A percentile compares a stretch with the other conserved stretches of the same genome.
Conservation (phyloP, 1,140 invertebrate genomes). For the Bathynomus jamesi region DNA sequence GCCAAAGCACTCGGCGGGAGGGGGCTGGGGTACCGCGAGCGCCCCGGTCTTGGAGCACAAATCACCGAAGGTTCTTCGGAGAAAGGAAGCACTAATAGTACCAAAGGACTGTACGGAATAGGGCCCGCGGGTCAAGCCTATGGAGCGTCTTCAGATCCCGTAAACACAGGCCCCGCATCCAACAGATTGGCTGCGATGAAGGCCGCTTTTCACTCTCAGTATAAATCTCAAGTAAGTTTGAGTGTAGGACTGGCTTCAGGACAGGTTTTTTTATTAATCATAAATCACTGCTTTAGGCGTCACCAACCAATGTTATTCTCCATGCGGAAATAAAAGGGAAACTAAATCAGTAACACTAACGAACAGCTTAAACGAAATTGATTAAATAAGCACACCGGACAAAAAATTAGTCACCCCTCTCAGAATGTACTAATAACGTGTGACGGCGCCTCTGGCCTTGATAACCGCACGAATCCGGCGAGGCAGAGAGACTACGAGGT, state of each 20-base stretch:
- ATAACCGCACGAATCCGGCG: too few species aligned
- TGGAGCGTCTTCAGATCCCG: constrained; percentile 27
- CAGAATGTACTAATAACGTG: too few species aligned
- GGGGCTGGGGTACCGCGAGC: constrained; percentile 75
- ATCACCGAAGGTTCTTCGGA: constrained; percentile 3
- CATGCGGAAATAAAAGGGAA: too few species aligned
- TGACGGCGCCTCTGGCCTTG: too few species aligned
- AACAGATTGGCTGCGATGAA: constrained; percentile 85
- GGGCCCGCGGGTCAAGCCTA: constrained; percentile 34
- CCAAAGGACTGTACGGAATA: not conserved
- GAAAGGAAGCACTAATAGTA: not conserved
- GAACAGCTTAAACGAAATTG: too few species aligned
- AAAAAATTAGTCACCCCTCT: too few species aligned
- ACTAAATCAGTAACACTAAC: too few species aligned
- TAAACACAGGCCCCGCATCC: constrained; percentile 61
- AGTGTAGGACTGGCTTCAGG: not conserved
- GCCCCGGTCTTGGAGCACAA: constrained; percentile 51
- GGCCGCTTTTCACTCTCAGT: constrained; percentile 82
- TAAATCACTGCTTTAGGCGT: too few species aligned
- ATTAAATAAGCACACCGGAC: too few species aligned
- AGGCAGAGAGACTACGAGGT: too few species aligned
- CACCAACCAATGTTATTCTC: too few species aligned
- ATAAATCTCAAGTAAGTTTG: constrained; percentile 63
- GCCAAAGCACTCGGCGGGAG: constrained; percentile 75
- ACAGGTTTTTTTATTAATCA: too few species aligned